A percentile compares a stretch with the other conserved stretches of the same genome.
Evolutionary conservation across 1,140 invertebrate species (phyloP).

Genomic region (Procambarus clarkii): DNA sequence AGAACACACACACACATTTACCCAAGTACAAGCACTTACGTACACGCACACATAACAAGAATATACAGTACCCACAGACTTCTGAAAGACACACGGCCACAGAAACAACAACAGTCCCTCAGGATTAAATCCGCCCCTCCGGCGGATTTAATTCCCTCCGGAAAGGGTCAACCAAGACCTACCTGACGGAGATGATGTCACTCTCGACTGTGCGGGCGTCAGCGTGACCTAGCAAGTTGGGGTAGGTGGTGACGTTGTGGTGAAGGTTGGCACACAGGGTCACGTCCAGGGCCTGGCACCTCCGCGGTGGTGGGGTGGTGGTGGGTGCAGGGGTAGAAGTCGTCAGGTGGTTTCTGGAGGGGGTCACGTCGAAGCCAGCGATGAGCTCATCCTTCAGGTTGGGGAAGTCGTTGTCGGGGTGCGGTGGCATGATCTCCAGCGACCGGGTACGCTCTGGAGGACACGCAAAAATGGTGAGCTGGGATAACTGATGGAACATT

Average conservation of each 20-base stretch:
- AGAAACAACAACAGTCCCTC: too few species aligned
- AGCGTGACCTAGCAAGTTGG: constrained; percentile 84
- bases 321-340: constrained; percentile 44
- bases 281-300: constrained; percentile 82
- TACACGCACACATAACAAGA: too few species aligned
- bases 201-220: constrained; percentile 83
- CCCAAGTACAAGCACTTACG: too few species aligned
- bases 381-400: not conserved
- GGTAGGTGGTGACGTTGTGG: constrained; percentile 89
- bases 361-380: not conserved
- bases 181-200: constrained; percentile 87
- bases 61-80: too few species aligned
- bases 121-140: too few species aligned
- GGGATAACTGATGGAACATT: too few species aligned
- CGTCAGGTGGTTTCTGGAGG: constrained; percentile 26
- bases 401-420: constrained; percentile 7
- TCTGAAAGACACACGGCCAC: too few species aligned
- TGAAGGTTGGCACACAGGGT: constrained; percentile 83
- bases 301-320: constrained; percentile 75
- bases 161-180: not conserved
- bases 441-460: constrained; percentile 7
- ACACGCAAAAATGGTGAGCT: too few species aligned
- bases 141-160: too few species aligned
- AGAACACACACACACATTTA: too few species aligned
- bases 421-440: constrained; percentile 21